Evolutionary conservation across 2,888 invertebrate genomes (phyloP), one percentile per base, ranked within the genome.

Genomic region (Leistus spinibarbis): DNA sequence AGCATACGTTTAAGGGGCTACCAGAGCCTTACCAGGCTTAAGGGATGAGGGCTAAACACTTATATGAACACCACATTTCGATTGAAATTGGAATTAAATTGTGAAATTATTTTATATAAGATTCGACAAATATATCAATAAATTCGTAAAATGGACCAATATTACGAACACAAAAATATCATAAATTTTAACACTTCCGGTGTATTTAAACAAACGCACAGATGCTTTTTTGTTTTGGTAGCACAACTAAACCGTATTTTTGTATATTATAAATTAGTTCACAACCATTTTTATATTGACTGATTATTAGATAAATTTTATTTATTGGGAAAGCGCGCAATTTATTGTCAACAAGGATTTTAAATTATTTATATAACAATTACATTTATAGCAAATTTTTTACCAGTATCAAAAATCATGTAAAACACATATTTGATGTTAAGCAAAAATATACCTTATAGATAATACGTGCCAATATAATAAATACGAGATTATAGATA

Each of bases 391-490:
- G n/a, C n/a, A n/a, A n/a, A n/a, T n/a, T 40, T 40, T 40, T 3
- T 40, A 40, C 40, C 40, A 7, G 40, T 40, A 40, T 40, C 40
- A 40, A 40, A 40, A 40, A 40, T n/a, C n/a, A 40, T 10, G 1
- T 1, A 40, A 40, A 40, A 5, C 40, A 40, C 13, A 40, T 40
- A 40, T 24, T 24, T 24, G 13, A 1, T 1, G 40, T 10, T 40
- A 40, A 10, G 13, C 40, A 40, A 10, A 63, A 13, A 22, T 63
- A 63, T 63, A 63, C 7, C 20, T 19, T 62, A 60, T 74, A 9
- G 53, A 60, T 62, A 74, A 53, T 20, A 74, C 16, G 54, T 40
- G 53, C 22, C 40, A 63, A 63, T 57, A 57, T 57, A 19, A 10
- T 10, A 57, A n/a, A 19, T n/a, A 17, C 17, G 16, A 57, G n/a